Conservation (phyloP, 2,113 vertebrate genomes). For the Nibea coibor region DNA sequence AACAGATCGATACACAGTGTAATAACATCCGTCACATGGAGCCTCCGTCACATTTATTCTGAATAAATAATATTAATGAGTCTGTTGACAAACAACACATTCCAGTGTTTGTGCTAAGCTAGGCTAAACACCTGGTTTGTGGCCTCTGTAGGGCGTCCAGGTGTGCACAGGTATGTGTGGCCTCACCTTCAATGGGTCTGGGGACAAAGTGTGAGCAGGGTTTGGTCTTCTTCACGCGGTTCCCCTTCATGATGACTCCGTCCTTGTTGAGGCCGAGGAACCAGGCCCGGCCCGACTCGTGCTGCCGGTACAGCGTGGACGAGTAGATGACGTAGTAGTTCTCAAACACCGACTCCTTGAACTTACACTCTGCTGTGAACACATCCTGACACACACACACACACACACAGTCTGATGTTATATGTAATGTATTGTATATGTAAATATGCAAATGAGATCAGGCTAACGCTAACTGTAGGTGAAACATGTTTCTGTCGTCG, state of each 20-base stretch:
- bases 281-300: conserved; percentile 97
- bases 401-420: background rate
- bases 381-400: conserved; percentile 86
- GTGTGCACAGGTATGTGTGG: background rate
- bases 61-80: too few species aligned
- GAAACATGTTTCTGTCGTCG: too few species aligned
- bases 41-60: too few species aligned
- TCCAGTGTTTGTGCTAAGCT: conserved; percentile 1
- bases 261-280: conserved; percentile 99
- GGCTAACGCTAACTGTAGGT: too few species aligned
- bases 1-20: too few species aligned
- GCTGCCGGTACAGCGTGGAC: conserved; percentile 96
- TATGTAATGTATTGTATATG: too few species aligned
- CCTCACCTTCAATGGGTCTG: conserved; percentile 95
- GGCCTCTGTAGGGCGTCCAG: too few species aligned
- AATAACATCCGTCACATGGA: too few species aligned
- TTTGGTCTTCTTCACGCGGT: conserved; percentile 99
- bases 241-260: conserved; percentile 97
- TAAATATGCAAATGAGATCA: too few species aligned
- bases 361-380: conserved; percentile 98
- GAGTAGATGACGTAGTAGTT: conserved; percentile 99
- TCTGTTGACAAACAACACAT: too few species aligned
- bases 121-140: background rate
- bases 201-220: conserved; percentile 98
- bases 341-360: conserved; percentile 99